Evolutionary conservation across 2,113 vertebrate genomes (phyloP).

Genomic region (Polypterus senegalus): DNA sequence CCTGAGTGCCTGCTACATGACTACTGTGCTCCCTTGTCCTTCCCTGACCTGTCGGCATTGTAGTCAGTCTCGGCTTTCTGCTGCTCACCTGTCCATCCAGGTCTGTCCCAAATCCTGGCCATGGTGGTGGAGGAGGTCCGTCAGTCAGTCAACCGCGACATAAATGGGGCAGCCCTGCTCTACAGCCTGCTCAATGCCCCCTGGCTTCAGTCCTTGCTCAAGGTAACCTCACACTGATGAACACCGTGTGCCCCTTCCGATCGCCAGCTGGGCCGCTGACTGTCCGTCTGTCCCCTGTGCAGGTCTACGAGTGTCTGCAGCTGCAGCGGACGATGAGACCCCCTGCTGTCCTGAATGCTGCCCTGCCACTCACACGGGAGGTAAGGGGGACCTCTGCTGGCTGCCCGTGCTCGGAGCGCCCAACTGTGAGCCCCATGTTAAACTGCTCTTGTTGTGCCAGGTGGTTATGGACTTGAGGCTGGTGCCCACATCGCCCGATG

Average conservation of each 20-base stretch:
- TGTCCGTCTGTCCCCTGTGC: not conserved
- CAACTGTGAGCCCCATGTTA: too few species aligned
- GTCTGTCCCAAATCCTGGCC: slow-evolving; percentile 63
- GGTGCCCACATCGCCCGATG: slow-evolving; percentile 51
- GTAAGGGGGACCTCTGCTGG: slow-evolving; percentile 35
- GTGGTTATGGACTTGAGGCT: slow-evolving; percentile 40
- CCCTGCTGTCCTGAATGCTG: slow-evolving; percentile 43
- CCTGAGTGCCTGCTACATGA: too few species aligned
- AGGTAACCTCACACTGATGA: slow-evolving; percentile 43
- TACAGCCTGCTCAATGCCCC: slow-evolving; percentile 65
- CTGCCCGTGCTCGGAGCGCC: not conserved
- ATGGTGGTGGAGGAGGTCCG: slow-evolving; percentile 65
- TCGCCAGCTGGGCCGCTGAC: not conserved
- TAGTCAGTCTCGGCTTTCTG: too few species aligned
- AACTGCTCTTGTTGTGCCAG: slow-evolving; percentile 20
- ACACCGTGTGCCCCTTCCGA: too few species aligned
- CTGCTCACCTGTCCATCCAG: slow-evolving; percentile 29
- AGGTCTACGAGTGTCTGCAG: slow-evolving; percentile 82
- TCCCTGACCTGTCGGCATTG: not conserved
- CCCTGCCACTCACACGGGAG: slow-evolving; percentile 57
- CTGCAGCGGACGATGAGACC: slow-evolving; percentile 49
- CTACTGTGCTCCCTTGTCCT: too few species aligned
- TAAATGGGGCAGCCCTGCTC: slow-evolving; percentile 59
- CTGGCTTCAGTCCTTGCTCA: slow-evolving; percentile 81
- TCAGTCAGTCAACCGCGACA: slow-evolving; percentile 56